phyloP scores from a whole-genome alignment of 1,140 invertebrate genomes.

The Atta cephalotes region DNA sequence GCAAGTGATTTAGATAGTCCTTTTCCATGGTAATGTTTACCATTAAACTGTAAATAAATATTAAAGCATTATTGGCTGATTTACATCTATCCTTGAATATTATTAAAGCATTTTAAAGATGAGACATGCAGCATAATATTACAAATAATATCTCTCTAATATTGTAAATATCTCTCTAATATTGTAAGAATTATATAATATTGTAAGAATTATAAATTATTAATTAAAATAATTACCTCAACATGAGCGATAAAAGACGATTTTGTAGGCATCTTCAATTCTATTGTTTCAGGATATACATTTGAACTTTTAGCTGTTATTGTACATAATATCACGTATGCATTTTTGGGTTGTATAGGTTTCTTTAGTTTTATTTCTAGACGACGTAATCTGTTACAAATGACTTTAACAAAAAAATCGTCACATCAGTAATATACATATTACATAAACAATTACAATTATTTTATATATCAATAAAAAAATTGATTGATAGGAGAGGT shows the following conservation, averaged over 20 bases:
- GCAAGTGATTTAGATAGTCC: too few species aligned
- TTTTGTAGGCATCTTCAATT: constrained; percentile 77
- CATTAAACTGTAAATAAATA: too few species aligned
- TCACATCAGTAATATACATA: constrained; percentile 20
- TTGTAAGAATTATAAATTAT: not conserved
- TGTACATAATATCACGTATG: constrained; percentile 95
- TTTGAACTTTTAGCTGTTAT: constrained; percentile 87
- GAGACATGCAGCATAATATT: too few species aligned
- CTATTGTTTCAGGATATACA: constrained; percentile 83
- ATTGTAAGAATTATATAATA: too few species aligned
- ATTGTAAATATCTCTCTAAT: too few species aligned
- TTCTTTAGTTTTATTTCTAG: constrained; percentile 89
- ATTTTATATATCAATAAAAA: constrained; percentile 70
- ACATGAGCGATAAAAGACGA: constrained; percentile 84
- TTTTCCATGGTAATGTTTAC: too few species aligned
- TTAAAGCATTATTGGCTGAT: too few species aligned
- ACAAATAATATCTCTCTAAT: too few species aligned
- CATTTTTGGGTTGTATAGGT: constrained; percentile 92
- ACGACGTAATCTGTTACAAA: constrained; percentile 84
- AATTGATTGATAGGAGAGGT: constrained; percentile 75
- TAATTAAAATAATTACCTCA: constrained; percentile 78
- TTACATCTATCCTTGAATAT: too few species aligned
- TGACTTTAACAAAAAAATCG: constrained; percentile 82
- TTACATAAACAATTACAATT: constrained; percentile 37
- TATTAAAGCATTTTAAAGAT: too few species aligned